These are phyloP conservation scores for Pseudobourletiella spinata DNA, from an alignment of 1,140 invertebrate species.

Conservation along the genomic window DNA sequence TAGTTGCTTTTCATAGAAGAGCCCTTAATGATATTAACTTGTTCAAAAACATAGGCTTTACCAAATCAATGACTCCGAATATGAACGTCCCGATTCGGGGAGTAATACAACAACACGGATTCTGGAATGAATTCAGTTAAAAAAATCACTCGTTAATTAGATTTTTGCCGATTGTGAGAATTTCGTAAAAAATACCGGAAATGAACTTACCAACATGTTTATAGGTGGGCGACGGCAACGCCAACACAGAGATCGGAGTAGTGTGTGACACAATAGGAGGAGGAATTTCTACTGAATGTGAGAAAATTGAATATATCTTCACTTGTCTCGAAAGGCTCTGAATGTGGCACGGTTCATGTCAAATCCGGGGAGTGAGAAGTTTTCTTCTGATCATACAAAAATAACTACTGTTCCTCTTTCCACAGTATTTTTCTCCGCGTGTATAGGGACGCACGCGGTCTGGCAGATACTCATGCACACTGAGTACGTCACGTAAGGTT, in stretches of 20 bases:
- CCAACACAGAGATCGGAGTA: neutral
- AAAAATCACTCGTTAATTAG: too few species aligned
- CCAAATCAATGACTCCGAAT: constrained; percentile 16
- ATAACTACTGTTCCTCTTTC: neutral
- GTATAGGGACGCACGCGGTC: too few species aligned
- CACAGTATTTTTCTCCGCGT: neutral
- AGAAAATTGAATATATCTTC: neutral
- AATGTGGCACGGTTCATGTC: too few species aligned
- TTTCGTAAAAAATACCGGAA: too few species aligned
- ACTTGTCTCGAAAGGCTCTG: neutral
- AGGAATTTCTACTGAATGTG: neutral
- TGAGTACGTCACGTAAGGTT: too few species aligned
- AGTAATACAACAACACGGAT: constrained; percentile 21
- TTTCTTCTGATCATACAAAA: neutral
- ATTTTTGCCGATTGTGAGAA: too few species aligned
- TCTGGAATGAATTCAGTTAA: neutral
- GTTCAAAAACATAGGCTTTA: constrained; percentile 2
- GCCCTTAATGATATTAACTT: too few species aligned
- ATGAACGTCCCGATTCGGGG: constrained; percentile 15
- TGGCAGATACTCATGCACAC: too few species aligned
- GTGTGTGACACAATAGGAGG: neutral
- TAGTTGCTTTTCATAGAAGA: neutral
- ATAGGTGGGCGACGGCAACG: too few species aligned
- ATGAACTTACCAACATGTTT: neutral
- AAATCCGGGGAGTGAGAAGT: neutral